Percentiles rank a stretch among this genome's conserved stretches.
These are phyloP conservation scores for Peromyscus eremicus DNA, from an alignment of 2,797 vertebrate species.

Conservation along the genomic window DNA sequence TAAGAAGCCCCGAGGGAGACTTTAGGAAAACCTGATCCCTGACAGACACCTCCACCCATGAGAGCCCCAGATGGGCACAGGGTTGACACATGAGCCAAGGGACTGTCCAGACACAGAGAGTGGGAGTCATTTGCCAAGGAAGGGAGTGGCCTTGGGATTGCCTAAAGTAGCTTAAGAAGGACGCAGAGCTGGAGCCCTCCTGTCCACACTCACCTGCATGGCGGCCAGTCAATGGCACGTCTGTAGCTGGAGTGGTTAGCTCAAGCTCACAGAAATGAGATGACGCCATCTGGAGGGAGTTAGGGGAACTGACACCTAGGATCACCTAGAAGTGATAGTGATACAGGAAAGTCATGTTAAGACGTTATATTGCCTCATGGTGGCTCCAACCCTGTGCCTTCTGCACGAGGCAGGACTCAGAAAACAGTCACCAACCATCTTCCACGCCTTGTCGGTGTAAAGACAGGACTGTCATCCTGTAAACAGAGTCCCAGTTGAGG, in stretches of 20 bases:
- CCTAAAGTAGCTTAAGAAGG: background rate
- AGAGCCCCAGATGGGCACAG: background rate
- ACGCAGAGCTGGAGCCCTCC: background rate
- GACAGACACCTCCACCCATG: background rate
- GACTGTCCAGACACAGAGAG: background rate
- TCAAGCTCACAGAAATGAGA: too few relatives aligned
- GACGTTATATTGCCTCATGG: rapidly evolving
- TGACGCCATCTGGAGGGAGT: background rate
- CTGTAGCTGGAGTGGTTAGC: too few relatives aligned
- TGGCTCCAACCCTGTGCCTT: background rate
- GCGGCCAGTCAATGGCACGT: background rate
- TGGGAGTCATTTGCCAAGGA: background rate
- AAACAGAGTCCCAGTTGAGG: rapidly evolving
- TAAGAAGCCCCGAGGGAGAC: background rate
- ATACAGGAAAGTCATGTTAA: background rate
- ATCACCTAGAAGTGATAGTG: background rate
- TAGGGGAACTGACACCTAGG: background rate
- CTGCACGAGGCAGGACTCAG: background rate
- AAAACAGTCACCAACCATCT: background rate
- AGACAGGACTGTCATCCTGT: rapidly evolving
- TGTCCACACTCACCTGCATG: too few relatives aligned
- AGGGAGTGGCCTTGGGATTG: background rate
- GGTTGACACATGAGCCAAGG: background rate
- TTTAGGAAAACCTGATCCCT: background rate
- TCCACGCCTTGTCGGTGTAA: background rate